Base-by-base conservation (phyloP, 2,113 vertebrate genomes). In the Zeus faber region DNA sequence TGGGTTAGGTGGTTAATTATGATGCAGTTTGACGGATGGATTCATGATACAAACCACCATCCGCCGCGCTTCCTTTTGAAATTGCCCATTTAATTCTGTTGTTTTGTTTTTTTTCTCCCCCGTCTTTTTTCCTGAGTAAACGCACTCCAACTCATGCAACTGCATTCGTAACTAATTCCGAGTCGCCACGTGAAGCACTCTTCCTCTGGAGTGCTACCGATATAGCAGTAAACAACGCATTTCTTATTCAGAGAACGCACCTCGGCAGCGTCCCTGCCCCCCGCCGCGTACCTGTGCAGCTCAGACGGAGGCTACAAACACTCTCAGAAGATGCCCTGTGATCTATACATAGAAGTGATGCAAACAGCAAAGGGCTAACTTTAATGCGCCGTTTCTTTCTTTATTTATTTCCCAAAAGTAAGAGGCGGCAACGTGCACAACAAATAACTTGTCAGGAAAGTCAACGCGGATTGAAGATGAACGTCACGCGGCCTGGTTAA, bases 321-420 rank as follows among this genome's bases (percentile, higher is more conserved):
- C 43, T 31, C 56, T 80, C 58, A 66, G 58, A 73, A 60, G 72
- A 26, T 50, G 26, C 37, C 57, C 62, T 84, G 64, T 85, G 81
- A 82, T 82, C 77, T 87, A 84, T 78, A 81, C 76, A 81, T 77
- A 83, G 80, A 79, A 57, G 63, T 53, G 56, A 76, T 47, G 54
- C 54, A 65, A 80, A 67, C 45, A 3, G 54, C 52, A 62, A 71
- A 64, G 61, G n/a, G 57, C 71, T 52, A 76, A 80, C 73, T 73
- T 79, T 80, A 76, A 75, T 69, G 58, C 16, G 37, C 8, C 9
- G 0, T 49, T 41, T 47, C 46, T 26, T 18, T 40, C 56, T 52
- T 31, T 44, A 33, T 70, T 54, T 65, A 1, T 64, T 54, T 35
- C 18, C 14, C 71, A 50, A 53, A 53, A 67, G 65, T 54, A 22